Evolutionary conservation across 1,140 invertebrate species (phyloP), one percentile per base, ranked within the genome.

Genomic region (Polyergus mexicanus): DNA sequence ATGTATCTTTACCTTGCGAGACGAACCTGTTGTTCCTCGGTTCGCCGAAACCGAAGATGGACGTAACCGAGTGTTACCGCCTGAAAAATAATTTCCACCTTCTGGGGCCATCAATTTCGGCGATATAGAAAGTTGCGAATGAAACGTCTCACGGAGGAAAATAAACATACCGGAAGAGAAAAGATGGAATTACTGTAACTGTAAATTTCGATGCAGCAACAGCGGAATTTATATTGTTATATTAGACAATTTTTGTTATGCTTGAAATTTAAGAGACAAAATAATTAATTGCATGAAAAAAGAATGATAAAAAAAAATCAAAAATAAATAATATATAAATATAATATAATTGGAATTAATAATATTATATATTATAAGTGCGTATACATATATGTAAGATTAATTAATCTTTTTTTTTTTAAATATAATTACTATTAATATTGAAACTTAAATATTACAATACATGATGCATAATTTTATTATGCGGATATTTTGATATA

Each of bases 1-100:
- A 83, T 71, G 76, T 89, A 91, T 94, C 92, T 93, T 92, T 92
- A 93, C 92, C 92, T 94, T 93, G 92, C 91, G 92, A 94, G 92
- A 92, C 90, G 90, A 93, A 93, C 93, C 92, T 93, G 92, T 83
- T 83, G 69, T 92, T 90, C 85, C 78, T 84, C 60, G 66, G 89
- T 69, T 7, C 65, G 44, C 84, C 84, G 86, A 86, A 90, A 88
- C 83, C 58, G 66, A 91, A 86, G 85, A 91, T 88, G 60, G 75
- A 28, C 85, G 80, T 86, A 89, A 86, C 74, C 63, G 56, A 72
- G 51, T 89, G 87, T 90, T 86, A 89, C 68, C 80, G 81, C 62
- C 62, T 85, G 87, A 85, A 91, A 83, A 83, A 92, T 91, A 91
- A 92, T 91, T 81, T 85, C 76, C 68, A 74, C 35, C 38, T 72